Evolutionary conservation across 2,888 invertebrate genomes (phyloP).

Genomic region (Drosophila rubida): DNA sequence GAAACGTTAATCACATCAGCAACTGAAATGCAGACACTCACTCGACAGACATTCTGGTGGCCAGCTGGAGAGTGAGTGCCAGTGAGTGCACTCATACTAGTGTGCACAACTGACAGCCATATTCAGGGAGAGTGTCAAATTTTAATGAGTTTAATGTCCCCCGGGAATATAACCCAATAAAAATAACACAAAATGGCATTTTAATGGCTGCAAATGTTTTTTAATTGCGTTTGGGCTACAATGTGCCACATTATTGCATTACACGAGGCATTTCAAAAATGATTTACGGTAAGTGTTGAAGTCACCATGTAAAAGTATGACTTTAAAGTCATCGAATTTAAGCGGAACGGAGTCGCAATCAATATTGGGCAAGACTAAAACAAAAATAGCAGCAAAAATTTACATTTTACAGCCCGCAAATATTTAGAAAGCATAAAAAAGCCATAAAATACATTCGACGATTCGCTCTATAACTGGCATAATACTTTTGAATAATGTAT

Average conservation of each 20-base stretch:
- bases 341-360: neutral
- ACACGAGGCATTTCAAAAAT: constrained; percentile 20
- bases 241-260: constrained; percentile 39
- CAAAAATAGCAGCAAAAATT: neutral
- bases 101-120: constrained; percentile 30
- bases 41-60: constrained; percentile 12
- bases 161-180: constrained; percentile 55
- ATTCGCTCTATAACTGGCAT: neutral
- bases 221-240: constrained; percentile 71
- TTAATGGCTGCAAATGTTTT: constrained; percentile 72
- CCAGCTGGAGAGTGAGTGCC: neutral
- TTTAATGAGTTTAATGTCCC: constrained; percentile 68
- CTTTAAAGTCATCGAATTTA: neutral
- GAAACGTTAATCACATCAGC: constrained; percentile 57
- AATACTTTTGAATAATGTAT: constrained; percentile 7
- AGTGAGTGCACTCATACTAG: neutral
- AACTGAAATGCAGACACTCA: constrained; percentile 19
- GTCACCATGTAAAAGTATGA: neutral
- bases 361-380: neutral
- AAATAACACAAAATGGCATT: constrained; percentile 62
- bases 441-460: neutral
- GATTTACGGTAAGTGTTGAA: constrained; percentile 6
- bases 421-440: constrained; percentile 2
- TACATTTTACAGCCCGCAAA: neutral
- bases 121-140: constrained; percentile 53